A percentile compares a stretch with the other conserved stretches of the same genome.
phyloP scores from a whole-genome alignment of 2,113 vertebrate genomes.

The Nettapus auritus region DNA sequence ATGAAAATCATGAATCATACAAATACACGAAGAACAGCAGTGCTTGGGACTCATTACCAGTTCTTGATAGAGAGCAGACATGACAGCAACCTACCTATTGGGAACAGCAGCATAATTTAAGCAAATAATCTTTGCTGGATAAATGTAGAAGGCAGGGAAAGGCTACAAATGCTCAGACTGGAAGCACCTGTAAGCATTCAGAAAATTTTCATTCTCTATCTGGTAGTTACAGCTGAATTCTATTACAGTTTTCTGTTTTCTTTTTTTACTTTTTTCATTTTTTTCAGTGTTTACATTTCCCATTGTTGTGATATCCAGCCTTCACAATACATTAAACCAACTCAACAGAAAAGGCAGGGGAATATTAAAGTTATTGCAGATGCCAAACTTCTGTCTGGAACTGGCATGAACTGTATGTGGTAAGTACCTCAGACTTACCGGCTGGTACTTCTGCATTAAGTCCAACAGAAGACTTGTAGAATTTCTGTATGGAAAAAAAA shows the following conservation, averaged over 20 bases:
- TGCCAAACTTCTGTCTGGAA: conserved; percentile 27
- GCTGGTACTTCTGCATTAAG: background rate
- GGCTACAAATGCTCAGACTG: background rate
- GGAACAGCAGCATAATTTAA: background rate
- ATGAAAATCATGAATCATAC: background rate
- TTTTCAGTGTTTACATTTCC: background rate
- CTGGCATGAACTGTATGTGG: accelerated
- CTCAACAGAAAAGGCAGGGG: background rate
- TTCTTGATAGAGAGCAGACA: background rate
- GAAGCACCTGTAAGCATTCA: background rate
- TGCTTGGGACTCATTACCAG: background rate
- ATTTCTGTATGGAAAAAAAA: background rate
- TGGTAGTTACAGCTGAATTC: background rate
- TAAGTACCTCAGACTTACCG: background rate
- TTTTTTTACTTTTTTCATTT: background rate
- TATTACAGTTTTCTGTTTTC: background rate
- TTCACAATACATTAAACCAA: background rate
- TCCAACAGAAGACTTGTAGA: background rate
- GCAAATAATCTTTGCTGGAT: background rate
- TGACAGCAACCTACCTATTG: background rate
- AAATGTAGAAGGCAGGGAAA: background rate
- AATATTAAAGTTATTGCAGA: conserved; percentile 1
- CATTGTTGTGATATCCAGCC: background rate
- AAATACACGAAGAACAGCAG: background rate
- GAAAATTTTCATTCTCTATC: background rate